Conservation (phyloP, 1,140 invertebrate genomes). For the Ridgeia piscesae region DNA sequence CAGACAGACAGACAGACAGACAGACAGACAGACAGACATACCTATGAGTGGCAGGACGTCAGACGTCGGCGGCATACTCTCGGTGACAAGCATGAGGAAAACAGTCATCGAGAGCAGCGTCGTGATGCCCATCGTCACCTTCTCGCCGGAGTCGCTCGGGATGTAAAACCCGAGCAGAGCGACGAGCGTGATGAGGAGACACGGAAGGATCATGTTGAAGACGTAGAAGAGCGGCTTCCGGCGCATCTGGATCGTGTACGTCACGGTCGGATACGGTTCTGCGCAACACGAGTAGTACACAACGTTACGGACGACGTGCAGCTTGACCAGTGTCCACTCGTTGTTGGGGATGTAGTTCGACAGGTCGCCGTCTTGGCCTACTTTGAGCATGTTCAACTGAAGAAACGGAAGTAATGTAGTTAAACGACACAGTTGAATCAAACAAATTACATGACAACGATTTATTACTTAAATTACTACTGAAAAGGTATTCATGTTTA, state of each 20-base stretch:
- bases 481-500: too few relatives aligned
- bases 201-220: constrained; percentile 87
- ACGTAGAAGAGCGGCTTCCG: constrained; percentile 86
- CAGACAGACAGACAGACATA: constrained; percentile 60
- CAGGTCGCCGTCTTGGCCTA: constrained; percentile 74
- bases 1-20: background rate
- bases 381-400: constrained; percentile 65
- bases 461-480: too few relatives aligned
- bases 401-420: constrained; percentile 53
- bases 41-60: constrained; percentile 85
- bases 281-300: constrained; percentile 72
- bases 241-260: constrained; percentile 64
- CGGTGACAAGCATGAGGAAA: constrained; percentile 88
- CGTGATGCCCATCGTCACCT: constrained; percentile 82
- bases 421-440: too few relatives aligned
- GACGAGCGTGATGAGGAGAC: constrained; percentile 77
- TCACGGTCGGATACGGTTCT: constrained; percentile 55
- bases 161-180: constrained; percentile 89
- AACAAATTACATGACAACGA: too few relatives aligned
- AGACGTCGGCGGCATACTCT: constrained; percentile 87
- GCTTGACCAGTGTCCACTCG: constrained; percentile 70
- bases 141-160: constrained; percentile 87
- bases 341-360: constrained; percentile 60
- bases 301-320: constrained; percentile 71
- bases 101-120: constrained; percentile 90